Percentiles rank a stretch among this genome's conserved stretches.
Conservation (phyloP, 2,113 vertebrate genomes). For the Pterocles gutturalis region DNA sequence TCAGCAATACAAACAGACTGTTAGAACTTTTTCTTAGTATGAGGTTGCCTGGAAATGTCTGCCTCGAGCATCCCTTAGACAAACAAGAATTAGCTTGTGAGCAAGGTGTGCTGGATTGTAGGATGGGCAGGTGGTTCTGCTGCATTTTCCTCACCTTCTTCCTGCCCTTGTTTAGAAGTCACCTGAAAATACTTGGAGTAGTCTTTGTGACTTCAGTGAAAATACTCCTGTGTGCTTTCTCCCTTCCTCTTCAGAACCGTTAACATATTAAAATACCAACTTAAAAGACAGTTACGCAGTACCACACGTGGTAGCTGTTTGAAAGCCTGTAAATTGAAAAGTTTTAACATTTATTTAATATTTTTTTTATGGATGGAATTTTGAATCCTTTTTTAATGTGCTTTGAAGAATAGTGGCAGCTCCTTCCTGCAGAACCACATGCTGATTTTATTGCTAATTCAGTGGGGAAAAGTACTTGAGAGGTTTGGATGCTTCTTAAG, state of each 20-base stretch:
- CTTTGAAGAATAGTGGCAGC: not conserved
- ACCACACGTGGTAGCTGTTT: not conserved
- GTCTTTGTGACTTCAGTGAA: not conserved
- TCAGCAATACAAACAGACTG: not conserved
- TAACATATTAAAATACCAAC: not conserved
- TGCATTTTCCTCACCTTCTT: not conserved
- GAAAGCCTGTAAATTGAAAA: not conserved
- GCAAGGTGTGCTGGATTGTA: not conserved
- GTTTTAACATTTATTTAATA: not conserved
- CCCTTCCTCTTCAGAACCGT: not conserved
- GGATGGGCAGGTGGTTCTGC: not conserved
- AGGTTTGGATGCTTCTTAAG: not conserved
- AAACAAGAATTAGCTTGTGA: not conserved
- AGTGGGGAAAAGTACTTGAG: not conserved
- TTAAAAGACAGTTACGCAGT: not conserved
- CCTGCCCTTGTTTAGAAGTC: not conserved
- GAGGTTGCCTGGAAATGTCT: not conserved
- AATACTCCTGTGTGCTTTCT: not conserved
- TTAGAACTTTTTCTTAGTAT: not conserved
- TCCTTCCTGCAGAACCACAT: not conserved
- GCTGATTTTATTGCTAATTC: not conserved
- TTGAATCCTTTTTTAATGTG: not conserved
- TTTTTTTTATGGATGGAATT: not conserved
- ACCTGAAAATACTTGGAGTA: not conserved
- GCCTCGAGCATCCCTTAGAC: not conserved